These are phyloP conservation scores for Protobothrops flavoviridis DNA, from an alignment of 2,113 vertebrate genomes.

Conservation along the genomic window DNA sequence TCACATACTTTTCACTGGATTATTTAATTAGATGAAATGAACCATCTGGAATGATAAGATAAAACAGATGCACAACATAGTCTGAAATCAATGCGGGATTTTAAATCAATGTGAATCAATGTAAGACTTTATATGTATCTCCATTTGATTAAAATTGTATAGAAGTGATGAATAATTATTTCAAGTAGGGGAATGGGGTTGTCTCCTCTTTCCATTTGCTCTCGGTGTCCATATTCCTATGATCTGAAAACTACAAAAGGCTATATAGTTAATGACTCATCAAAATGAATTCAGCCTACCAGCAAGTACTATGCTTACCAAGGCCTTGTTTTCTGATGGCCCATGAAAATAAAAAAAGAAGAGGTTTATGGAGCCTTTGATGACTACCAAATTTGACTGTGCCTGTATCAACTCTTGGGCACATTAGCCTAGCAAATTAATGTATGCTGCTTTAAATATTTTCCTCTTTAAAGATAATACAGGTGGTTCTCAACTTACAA, in stretches of 20 bases:
- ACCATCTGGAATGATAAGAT: conserved; percentile 32
- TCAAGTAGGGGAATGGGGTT: neutral
- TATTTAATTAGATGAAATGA: conserved; percentile 44
- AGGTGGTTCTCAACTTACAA: no score
- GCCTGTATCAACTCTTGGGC: neutral
- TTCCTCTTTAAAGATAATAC: no score
- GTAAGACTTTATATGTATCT: neutral
- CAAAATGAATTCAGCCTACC: neutral
- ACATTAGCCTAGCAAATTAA: neutral
- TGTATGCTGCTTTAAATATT: neutral
- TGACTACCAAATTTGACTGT: neutral
- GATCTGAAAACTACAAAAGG: neutral
- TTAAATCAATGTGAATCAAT: no score
- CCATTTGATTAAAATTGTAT: neutral
- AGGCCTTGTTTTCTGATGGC: neutral
- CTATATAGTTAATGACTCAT: neutral
- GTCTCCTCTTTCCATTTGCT: neutral
- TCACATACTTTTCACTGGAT: conserved; percentile 12
- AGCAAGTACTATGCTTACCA: neutral
- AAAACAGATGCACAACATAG: conserved; percentile 29
- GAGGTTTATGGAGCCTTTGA: neutral
- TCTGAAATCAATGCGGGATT: neutral
- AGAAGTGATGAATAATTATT: neutral
- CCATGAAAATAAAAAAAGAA: neutral
- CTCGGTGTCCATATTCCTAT: neutral